phyloP scores from a whole-genome alignment of 2,888 invertebrate species.

The Drosophila mulleri region DNA sequence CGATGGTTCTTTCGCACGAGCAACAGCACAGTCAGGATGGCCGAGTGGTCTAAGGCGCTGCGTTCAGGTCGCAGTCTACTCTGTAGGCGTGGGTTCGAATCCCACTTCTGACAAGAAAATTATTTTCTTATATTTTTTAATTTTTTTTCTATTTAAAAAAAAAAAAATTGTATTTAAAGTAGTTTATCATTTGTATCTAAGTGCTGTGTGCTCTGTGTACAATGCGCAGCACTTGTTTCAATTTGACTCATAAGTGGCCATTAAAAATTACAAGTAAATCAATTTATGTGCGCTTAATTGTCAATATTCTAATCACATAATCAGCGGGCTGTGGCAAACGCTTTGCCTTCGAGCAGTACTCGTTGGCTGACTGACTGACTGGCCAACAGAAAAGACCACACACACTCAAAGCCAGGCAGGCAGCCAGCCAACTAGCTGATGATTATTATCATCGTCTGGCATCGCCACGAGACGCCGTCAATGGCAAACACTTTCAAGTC shows the following conservation, averaged over 20 bases:
- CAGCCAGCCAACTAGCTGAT: constrained; percentile 28
- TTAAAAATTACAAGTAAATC: constrained; percentile 74
- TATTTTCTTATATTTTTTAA: constrained; percentile 21
- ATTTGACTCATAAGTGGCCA: constrained; percentile 52
- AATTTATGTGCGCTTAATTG: constrained; percentile 74
- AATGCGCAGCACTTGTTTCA: constrained; percentile 36
- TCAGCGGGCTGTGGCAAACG: constrained; percentile 51
- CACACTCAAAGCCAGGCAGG: constrained; percentile 5
- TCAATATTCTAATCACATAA: constrained; percentile 80
- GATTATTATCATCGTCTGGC: constrained; percentile 68
- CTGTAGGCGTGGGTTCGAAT: constrained; percentile 85
- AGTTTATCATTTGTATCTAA: constrained; percentile 10
- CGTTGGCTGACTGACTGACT: not conserved
- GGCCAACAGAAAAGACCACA: constrained; percentile 47
- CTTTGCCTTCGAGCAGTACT: constrained; percentile 54
- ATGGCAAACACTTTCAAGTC: constrained; percentile 36
- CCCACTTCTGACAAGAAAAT: constrained; percentile 84
- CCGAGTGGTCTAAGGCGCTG: constrained; percentile 85
- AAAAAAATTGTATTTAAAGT: not conserved
- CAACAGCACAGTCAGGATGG: constrained; percentile 59
- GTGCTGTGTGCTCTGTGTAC: constrained; percentile 3
- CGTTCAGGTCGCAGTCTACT: constrained; percentile 85
- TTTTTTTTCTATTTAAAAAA: too few relatives aligned
- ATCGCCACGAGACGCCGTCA: constrained; percentile 55
- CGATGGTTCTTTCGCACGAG: constrained; percentile 19